Base-by-base conservation (phyloP, 2,888 invertebrate genomes). In the Hermodice carunculata region DNA sequence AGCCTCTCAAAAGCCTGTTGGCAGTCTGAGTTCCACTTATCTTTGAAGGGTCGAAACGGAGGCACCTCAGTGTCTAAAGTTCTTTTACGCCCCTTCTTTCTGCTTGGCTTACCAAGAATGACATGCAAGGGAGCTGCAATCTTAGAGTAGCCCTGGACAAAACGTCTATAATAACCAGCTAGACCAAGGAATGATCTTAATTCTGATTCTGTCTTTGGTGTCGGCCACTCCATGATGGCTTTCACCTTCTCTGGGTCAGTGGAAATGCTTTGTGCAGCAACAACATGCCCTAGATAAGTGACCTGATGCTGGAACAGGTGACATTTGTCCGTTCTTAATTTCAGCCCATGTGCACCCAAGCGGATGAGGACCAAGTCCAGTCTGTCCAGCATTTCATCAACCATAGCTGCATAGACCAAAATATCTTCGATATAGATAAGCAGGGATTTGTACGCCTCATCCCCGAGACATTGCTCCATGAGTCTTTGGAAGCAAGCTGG, bases 1-100 rank as follows among this genome's bases (percentile, higher is more conserved):
- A 71, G 56, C 17, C 40, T 32, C 32, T 60, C 37, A 48, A 73
- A 71, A 5, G 5, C 17, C 3, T 49, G 8, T 6, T 6, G 24
- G 24, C 49, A 49, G 3, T 49, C 49, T 8, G 46, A 24, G 3
- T 26, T 49, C 49, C 49, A 49, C 4, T 24, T n/a, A n/a, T n/a
- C n/a, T n/a, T n/a, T n/a, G n/a, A n/a, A n/a, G n/a, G n/a, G n/a
- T n/a, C n/a, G n/a, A n/a, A n/a, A n/a, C n/a, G n/a, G n/a, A n/a
- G n/a, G n/a, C n/a, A n/a, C n/a, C n/a, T n/a, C n/a, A n/a, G n/a
- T n/a, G n/a, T n/a, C n/a, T n/a, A n/a, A n/a, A n/a, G n/a, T n/a
- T n/a, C n/a, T n/a, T n/a, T n/a, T n/a, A n/a, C n/a, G n/a, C n/a
- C n/a, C n/a, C n/a, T n/a, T n/a, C n/a, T n/a, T n/a, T n/a, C n/a